Conservation (phyloP, 2,797 vertebrate genomes). For the Alosa sapidissima region DNA sequence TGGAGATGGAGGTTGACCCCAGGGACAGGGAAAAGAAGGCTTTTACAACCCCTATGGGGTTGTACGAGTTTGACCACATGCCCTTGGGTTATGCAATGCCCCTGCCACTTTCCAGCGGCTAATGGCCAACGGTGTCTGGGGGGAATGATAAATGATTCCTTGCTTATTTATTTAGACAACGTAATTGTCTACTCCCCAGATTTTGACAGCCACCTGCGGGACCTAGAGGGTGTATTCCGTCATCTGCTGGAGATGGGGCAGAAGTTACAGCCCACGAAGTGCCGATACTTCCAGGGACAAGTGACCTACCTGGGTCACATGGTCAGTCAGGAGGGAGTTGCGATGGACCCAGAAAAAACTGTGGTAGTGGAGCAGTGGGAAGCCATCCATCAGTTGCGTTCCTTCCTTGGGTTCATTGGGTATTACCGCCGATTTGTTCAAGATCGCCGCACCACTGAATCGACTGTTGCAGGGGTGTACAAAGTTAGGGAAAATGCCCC, state of each 20-base stretch:
- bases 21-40: too few species aligned
- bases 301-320: neutral
- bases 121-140: neutral
- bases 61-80: neutral
- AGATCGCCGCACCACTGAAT: too few species aligned
- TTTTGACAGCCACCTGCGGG: neutral
- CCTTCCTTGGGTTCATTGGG: neutral
- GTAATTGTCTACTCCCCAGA: neutral
- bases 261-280: neutral
- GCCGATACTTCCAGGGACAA: neutral
- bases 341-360: neutral
- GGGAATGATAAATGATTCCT: neutral
- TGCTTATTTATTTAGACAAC: neutral
- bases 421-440: too few species aligned
- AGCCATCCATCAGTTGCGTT: neutral
- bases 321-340: neutral
- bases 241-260: neutral
- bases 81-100: neutral
- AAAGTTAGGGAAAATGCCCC: too few species aligned
- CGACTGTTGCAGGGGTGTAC: too few species aligned
- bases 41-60: too few species aligned
- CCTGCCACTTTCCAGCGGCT: neutral
- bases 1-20: too few species aligned
- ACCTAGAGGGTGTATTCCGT: neutral
- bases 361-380: neutral